A percentile compares a stretch with the other conserved stretches of the same genome.
Evolutionary conservation across 2,888 invertebrate species (phyloP).

Genomic region (Agrochola litura): DNA sequence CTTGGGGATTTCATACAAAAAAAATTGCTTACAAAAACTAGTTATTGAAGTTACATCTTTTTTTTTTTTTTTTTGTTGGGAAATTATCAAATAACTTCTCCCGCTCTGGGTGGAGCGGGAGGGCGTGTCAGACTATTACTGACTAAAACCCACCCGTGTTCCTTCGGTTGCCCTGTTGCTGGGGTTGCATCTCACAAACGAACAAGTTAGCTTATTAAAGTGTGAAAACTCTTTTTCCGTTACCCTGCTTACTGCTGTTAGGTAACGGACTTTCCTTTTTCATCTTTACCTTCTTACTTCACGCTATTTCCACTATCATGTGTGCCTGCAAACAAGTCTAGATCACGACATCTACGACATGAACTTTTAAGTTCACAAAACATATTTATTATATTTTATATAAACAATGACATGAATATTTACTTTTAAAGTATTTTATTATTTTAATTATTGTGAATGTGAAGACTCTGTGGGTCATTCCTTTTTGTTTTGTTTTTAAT

Average conservation of each 20-base stretch:
- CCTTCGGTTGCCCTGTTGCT: too few relatives aligned
- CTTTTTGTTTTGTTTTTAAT: too few relatives aligned
- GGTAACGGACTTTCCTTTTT: neutral
- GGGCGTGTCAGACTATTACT: too few relatives aligned
- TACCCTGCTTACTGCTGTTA: neutral
- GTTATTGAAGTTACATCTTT: neutral
- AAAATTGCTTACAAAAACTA: neutral
- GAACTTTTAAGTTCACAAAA: conserved; percentile 2
- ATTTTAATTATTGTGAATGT: too few relatives aligned
- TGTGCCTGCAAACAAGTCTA: neutral
- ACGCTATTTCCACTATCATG: neutral
- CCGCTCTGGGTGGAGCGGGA: too few relatives aligned
- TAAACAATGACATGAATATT: too few relatives aligned
- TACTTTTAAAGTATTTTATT: too few relatives aligned
- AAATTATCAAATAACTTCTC: too few relatives aligned
- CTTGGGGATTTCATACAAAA: neutral
- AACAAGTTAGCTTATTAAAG: neutral
- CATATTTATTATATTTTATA: too few relatives aligned
- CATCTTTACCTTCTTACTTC: neutral
- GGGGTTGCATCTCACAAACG: neutral
- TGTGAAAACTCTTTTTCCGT: neutral
- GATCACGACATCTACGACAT: neutral
- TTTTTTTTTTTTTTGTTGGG: too few relatives aligned
- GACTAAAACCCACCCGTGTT: too few relatives aligned
- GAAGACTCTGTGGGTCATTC: too few relatives aligned